phyloP scores from a whole-genome alignment of 1,140 invertebrate species.

The Papilio helenus region DNA sequence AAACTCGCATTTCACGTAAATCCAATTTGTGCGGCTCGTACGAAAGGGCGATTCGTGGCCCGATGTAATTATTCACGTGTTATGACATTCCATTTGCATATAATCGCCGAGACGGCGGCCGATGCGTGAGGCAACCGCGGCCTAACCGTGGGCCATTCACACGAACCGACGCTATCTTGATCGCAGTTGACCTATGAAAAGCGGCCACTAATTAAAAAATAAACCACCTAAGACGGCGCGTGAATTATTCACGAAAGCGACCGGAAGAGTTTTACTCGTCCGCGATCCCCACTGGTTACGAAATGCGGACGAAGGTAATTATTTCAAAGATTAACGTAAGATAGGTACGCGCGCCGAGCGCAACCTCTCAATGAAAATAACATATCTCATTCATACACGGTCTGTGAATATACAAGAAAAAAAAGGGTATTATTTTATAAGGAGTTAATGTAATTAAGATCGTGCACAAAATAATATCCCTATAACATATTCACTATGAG shows the following conservation, averaged over 20 bases:
- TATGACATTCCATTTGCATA: constrained; percentile 82
- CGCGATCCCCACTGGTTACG: constrained; percentile 40
- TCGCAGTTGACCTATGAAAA: constrained; percentile 78
- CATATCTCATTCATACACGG: background rate
- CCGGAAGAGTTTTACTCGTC: constrained; percentile 67
- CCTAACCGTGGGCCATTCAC: constrained; percentile 77
- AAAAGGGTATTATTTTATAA: constrained; percentile 9
- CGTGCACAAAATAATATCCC: too few species aligned
- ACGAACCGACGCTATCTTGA: constrained; percentile 78
- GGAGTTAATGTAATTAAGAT: too few species aligned
- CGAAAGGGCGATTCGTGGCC: constrained; percentile 79
- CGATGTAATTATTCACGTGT: constrained; percentile 81
- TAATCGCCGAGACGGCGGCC: constrained; percentile 75
- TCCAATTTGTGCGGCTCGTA: constrained; percentile 75
- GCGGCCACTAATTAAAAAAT: constrained; percentile 80
- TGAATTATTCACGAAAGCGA: constrained; percentile 67
- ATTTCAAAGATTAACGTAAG: constrained; percentile 35
- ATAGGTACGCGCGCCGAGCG: constrained; percentile 1
- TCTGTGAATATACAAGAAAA: constrained; percentile 29
- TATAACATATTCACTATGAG: too few species aligned
- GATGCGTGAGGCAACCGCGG: constrained; percentile 77
- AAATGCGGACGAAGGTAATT: constrained; percentile 45
- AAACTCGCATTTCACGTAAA: constrained; percentile 78
- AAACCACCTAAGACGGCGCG: constrained; percentile 72
- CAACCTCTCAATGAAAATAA: constrained; percentile 31